A percentile compares a stretch with the other conserved stretches of the same genome.
Conservation (phyloP, 2,113 vertebrate species). For the Hemibagrus wyckioides region DNA sequence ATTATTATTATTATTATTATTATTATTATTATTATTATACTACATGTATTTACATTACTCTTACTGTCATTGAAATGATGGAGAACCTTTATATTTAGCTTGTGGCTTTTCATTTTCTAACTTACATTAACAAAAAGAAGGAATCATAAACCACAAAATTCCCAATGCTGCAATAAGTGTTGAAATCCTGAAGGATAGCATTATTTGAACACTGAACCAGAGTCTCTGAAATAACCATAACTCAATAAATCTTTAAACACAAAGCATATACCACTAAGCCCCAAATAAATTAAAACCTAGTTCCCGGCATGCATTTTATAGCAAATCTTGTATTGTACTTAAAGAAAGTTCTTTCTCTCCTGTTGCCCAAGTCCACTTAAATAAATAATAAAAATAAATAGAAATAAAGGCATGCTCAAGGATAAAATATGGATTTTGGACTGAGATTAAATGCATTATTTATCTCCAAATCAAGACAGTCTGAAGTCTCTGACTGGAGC, state of each 20-base stretch:
- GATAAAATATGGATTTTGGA: background rate
- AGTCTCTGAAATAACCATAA: slow-evolving; percentile 4
- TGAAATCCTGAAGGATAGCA: background rate
- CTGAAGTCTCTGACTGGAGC: background rate
- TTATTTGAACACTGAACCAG: background rate
- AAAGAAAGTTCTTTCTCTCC: background rate
- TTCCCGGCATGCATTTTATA: background rate
- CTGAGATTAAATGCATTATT: slow-evolving; percentile 12
- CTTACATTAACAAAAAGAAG: background rate
- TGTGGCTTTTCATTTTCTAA: background rate
- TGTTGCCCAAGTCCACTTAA: background rate
- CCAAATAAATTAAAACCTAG: background rate
- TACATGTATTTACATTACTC: background rate
- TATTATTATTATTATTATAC: background rate
- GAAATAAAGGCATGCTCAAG: background rate
- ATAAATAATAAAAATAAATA: background rate
- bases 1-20: too few relatives aligned
- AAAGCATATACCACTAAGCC: background rate
- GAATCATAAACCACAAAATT: background rate
- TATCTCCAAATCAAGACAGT: slow-evolving; percentile 1
- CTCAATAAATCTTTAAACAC: slow-evolving; percentile 3
- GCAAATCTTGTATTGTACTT: background rate
- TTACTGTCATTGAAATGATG: background rate
- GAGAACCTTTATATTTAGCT: background rate
- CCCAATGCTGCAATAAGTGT: background rate